Conservation (phyloP, 2,888 invertebrate species). For the Acronicta aceris region DNA sequence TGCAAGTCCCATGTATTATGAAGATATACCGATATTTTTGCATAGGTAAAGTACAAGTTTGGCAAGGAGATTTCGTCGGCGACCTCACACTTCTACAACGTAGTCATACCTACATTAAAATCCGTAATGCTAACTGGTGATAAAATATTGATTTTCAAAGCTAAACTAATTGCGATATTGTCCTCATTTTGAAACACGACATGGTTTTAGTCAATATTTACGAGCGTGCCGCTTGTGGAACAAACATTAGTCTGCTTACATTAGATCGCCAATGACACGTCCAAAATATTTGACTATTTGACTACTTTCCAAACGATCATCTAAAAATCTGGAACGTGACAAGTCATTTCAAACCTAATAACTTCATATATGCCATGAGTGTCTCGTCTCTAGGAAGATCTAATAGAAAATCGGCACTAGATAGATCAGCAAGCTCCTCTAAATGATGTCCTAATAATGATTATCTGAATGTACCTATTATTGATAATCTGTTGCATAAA, state of each 20-base stretch:
- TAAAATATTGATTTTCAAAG: constrained; percentile 40
- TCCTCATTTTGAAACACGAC: constrained; percentile 43
- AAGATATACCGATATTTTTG: no score
- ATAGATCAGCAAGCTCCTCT: no score
- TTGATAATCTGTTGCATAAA: no score
- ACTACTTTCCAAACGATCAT: constrained; percentile 38
- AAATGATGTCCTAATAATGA: no score
- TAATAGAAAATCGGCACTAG: no score
- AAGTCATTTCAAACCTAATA: background rate
- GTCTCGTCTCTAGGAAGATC: no score
- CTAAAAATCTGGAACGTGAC: constrained; percentile 11
- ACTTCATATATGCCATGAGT: no score
- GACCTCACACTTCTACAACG: constrained; percentile 9
- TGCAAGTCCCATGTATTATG: no score
- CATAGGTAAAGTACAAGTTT: no score
- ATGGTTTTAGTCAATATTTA: constrained; percentile 35
- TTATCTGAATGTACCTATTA: no score
- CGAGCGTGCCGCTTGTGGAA: constrained; percentile 17
- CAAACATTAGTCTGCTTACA: constrained; percentile 27
- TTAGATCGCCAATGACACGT: constrained; percentile 37
- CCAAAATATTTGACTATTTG: constrained; percentile 32
- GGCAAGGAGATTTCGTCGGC: no score
- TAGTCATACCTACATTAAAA: constrained; percentile 13
- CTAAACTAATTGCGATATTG: constrained; percentile 52
- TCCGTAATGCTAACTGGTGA: constrained; percentile 30